Evolutionary conservation across 2,113 vertebrate genomes (phyloP).

Genomic region (Ochotona princeps): DNA sequence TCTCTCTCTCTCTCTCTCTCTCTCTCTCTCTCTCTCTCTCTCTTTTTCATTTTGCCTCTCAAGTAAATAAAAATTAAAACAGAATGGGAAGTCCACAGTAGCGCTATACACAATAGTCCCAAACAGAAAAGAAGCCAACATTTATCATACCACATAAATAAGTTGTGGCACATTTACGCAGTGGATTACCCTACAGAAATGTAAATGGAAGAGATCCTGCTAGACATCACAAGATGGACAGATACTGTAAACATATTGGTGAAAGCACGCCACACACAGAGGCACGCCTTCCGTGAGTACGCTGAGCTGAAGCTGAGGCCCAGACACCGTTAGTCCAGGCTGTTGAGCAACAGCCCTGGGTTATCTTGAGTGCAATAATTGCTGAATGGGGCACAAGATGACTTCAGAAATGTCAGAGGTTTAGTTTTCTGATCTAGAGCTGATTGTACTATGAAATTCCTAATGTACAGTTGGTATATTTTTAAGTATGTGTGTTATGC

Average conservation of each 20-base stretch:
- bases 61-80: too few species aligned
- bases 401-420: too few species aligned
- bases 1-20: background rate
- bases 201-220: background rate
- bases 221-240: rapidly evolving
- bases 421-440: background rate
- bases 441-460: background rate
- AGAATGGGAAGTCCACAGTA: too few species aligned
- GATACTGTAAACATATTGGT: too few species aligned
- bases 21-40: background rate
- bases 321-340: background rate
- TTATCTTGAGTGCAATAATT: background rate
- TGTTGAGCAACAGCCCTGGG: background rate
- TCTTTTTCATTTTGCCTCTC: too few species aligned
- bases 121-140: background rate
- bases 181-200: too few species aligned
- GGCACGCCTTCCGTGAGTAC: background rate
- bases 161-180: background rate
- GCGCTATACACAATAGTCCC: background rate
- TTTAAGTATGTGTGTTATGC: background rate
- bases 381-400: background rate
- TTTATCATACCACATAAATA: background rate
- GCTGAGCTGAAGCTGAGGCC: background rate
- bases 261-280: background rate
- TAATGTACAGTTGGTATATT: too few species aligned